A percentile compares a stretch with the other conserved stretches of the same genome.
These are phyloP conservation scores for Polyodon spathula DNA, from an alignment of 2,113 vertebrate species.

Conservation along the genomic window DNA sequence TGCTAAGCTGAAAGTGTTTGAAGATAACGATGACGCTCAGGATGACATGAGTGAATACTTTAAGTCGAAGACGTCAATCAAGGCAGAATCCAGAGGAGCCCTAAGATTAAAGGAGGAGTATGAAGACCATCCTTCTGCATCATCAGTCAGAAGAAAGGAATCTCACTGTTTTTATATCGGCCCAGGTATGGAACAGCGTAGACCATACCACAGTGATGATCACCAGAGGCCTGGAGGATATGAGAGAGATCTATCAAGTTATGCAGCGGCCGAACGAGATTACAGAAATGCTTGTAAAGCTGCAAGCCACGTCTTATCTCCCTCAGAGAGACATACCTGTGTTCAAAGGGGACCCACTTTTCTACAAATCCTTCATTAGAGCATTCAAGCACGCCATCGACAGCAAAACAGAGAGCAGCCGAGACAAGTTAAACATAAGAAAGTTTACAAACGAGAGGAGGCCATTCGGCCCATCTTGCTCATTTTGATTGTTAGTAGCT, in stretches of 20 bases:
- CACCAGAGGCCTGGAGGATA: neutral
- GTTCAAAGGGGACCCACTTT: neutral
- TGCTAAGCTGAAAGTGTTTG: slow-evolving; percentile 12
- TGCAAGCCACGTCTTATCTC: too few species aligned
- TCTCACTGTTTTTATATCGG: too few species aligned
- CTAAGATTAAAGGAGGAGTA: too few species aligned
- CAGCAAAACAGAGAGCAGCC: neutral
- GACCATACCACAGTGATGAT: too few species aligned
- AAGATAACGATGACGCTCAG: neutral
- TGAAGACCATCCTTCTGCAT: too few species aligned
- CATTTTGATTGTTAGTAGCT: too few species aligned
- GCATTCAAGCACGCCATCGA: neutral
- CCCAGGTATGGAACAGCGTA: too few species aligned
- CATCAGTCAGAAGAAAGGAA: too few species aligned
- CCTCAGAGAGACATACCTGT: neutral
- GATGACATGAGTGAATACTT: neutral
- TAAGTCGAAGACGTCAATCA: neutral
- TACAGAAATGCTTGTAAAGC: slow-evolving; percentile 1
- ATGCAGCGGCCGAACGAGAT: neutral
- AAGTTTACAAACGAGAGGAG: too few species aligned
- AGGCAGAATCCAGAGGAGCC: neutral
- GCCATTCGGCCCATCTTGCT: too few species aligned
- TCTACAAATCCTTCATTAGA: neutral
- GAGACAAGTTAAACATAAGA: neutral
- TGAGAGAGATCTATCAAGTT: neutral